Percentiles rank a stretch among this genome's conserved stretches.
These are phyloP conservation scores for Oryzias dopingdopingensis DNA, from an alignment of 2,797 vertebrate species.

Conservation along the genomic window DNA sequence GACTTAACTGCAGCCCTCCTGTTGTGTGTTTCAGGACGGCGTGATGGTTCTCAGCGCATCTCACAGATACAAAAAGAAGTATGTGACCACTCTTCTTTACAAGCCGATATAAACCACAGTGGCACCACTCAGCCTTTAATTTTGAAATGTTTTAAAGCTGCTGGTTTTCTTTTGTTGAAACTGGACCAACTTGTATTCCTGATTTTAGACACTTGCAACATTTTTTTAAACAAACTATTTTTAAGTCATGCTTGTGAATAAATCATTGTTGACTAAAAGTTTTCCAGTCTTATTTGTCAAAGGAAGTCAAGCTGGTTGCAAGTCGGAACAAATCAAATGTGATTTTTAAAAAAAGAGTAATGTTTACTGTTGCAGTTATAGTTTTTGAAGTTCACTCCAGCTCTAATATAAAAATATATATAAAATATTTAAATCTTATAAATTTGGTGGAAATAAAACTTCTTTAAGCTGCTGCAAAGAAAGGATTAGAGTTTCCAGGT, in stretches of 20 bases:
- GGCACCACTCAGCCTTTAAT: background rate
- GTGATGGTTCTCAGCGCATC: slow-evolving; percentile 98
- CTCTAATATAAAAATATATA: no score
- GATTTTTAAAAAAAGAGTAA: no score
- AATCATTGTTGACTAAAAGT: background rate
- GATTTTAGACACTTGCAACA: background rate
- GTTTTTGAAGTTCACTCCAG: no score
- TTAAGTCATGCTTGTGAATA: background rate
- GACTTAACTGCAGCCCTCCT: background rate
- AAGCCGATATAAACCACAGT: slow-evolving; percentile 87
- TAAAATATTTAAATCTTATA: no score
- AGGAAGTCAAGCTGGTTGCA: no score
- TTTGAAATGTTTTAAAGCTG: slow-evolving; percentile 19
- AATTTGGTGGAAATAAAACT: no score
- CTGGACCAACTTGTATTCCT: slow-evolving; percentile 2
- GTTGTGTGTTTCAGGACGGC: slow-evolving; percentile 83
- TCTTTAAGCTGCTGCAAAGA: no score
- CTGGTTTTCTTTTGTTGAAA: slow-evolving; percentile 15
- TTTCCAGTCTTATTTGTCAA: background rate
- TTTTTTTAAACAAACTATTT: background rate
- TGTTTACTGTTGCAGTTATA: no score
- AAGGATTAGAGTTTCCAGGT: no score
- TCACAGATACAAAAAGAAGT: slow-evolving; percentile 97
- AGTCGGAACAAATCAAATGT: no score
- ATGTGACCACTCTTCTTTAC: slow-evolving; percentile 95